A percentile compares a stretch with the other conserved stretches of the same genome.
Conservation (phyloP, 2,797 vertebrate species). For the Ibycter americanus region DNA sequence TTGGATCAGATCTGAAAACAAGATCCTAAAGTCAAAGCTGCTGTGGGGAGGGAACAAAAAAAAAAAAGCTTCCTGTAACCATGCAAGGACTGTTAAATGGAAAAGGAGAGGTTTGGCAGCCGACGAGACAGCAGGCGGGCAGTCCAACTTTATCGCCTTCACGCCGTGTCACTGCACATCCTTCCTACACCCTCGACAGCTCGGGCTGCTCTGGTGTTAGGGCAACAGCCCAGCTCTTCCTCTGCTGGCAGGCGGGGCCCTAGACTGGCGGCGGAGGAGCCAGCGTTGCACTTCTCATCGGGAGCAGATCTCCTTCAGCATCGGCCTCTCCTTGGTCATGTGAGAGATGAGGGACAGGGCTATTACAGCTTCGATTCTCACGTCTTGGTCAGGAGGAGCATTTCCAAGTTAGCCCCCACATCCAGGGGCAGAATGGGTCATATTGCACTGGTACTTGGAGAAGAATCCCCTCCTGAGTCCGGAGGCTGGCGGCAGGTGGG, state of each 20-base stretch:
- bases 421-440: not conserved
- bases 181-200: not conserved
- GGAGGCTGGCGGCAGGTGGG: not conserved
- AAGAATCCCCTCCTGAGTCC: not conserved
- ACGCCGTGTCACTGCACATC: not conserved
- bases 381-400: not conserved
- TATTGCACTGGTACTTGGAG: not conserved
- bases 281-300: not conserved
- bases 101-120: not conserved
- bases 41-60: not conserved
- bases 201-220: not conserved
- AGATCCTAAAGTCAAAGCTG: not conserved
- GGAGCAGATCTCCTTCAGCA: not conserved
- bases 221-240: not conserved
- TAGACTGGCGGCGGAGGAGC: not conserved
- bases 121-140: not conserved
- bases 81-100: not conserved
- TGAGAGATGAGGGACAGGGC: not conserved
- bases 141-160: not conserved
- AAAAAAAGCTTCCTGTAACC: not conserved
- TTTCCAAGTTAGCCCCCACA: not conserved
- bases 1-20: not conserved
- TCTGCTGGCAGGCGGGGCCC: not conserved
- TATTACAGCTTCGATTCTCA: not conserved
- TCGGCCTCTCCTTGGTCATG: not conserved